phyloP scores from a whole-genome alignment of 2,888 invertebrate genomes.

The Invenusta paracnida region DNA sequence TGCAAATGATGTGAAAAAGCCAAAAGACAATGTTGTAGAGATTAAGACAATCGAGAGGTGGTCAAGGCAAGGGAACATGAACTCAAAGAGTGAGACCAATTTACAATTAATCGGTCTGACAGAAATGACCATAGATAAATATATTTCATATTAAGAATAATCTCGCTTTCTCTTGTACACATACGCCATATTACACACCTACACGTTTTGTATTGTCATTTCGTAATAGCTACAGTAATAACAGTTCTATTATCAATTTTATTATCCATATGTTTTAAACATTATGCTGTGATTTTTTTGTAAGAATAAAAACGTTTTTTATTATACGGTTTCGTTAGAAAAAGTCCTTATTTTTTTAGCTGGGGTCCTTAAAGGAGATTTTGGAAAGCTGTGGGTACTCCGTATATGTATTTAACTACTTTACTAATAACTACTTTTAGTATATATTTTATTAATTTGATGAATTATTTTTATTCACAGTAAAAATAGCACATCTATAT shows the following conservation, averaged over 20 bases:
- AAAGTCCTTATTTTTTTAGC: background rate
- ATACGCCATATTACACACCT: background rate
- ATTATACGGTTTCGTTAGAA: constrained; percentile 7
- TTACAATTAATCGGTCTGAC: background rate
- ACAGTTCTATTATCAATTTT: constrained; percentile 23
- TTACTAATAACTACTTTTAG: no score
- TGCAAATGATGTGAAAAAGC: background rate
- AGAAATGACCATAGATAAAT: background rate
- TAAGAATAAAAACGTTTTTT: constrained; percentile 13
- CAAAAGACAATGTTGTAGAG: constrained; percentile 14
- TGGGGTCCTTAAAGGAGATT: background rate
- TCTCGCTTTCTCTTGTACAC: background rate
- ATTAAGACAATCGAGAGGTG: background rate
- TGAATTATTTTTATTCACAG: no score
- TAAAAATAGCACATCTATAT: no score
- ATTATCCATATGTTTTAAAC: background rate
- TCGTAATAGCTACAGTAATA: background rate
- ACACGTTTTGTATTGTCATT: background rate
- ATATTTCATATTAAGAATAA: background rate
- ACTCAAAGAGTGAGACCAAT: background rate
- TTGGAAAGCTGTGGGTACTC: no score
- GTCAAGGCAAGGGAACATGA: no score
- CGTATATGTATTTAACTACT: no score
- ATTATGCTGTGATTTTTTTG: background rate
- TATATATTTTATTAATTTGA: no score